Evolutionary conservation across 1,140 invertebrate genomes (phyloP).

Genomic region (Galleria mellonella): DNA sequence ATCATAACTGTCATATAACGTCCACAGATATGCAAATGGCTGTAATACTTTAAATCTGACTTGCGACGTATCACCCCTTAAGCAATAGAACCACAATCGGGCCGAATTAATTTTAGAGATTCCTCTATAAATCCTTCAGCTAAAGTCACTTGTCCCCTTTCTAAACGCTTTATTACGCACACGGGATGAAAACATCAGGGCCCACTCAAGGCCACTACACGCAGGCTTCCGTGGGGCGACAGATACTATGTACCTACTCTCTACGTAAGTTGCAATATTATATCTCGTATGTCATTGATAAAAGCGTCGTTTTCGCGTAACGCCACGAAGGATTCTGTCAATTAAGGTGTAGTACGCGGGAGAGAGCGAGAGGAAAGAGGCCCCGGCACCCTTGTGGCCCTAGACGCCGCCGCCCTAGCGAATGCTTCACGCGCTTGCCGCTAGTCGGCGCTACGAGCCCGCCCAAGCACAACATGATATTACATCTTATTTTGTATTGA

Average conservation of each 20-base stretch:
- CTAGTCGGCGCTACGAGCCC: constrained; percentile 63
- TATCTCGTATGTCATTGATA: constrained; percentile 65
- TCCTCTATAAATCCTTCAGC: constrained; percentile 62
- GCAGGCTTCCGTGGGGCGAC: constrained; percentile 23
- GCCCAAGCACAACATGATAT: constrained; percentile 54
- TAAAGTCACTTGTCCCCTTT: constrained; percentile 55
- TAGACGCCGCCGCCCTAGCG: constrained; percentile 39
- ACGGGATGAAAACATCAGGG: constrained; percentile 69
- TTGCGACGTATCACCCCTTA: constrained; percentile 14
- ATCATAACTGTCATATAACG: too few relatives aligned
- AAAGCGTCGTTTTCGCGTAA: constrained; percentile 64
- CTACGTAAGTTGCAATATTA: constrained; percentile 34
- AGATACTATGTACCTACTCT: constrained; percentile 23
- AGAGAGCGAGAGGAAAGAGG: constrained; percentile 29
- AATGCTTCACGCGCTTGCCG: constrained; percentile 37
- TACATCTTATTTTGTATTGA: constrained; percentile 47
- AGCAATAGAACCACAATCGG: constrained; percentile 40
- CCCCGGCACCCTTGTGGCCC: constrained; percentile 27
- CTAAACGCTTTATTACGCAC: constrained; percentile 70
- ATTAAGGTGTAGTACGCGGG: constrained; percentile 40
- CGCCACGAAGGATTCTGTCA: constrained; percentile 30
- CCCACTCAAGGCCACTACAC: constrained; percentile 62
- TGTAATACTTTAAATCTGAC: constrained; percentile 15
- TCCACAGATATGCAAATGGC: constrained; percentile 21
- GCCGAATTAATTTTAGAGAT: constrained; percentile 63